Evolutionary conservation across 2,888 invertebrate genomes (phyloP).

Genomic region (Dusona sp.): DNA sequence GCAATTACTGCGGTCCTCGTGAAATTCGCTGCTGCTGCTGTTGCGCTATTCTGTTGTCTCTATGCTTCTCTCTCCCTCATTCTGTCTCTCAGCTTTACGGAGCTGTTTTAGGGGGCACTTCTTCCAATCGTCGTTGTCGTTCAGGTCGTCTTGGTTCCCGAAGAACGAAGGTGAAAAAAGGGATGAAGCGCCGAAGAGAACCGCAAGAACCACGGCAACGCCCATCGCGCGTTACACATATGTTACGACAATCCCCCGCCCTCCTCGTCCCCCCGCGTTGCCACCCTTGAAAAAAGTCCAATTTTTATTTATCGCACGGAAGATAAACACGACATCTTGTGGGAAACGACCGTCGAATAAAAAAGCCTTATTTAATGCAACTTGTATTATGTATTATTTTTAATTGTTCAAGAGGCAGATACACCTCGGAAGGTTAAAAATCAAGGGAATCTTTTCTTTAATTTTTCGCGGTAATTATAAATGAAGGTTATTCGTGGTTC

Average conservation of each 20-base stretch:
- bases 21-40: constrained; percentile 76
- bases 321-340: constrained; percentile 72
- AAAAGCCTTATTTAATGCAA: background rate
- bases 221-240: constrained; percentile 85
- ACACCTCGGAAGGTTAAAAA: too few relatives aligned
- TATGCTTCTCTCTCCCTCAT: background rate
- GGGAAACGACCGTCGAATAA: constrained; percentile 65
- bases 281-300: constrained; percentile 58
- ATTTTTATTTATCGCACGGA: constrained; percentile 73
- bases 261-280: constrained; percentile 62
- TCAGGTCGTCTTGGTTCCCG: constrained; percentile 38
- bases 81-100: background rate
- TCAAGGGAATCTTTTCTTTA: too few relatives aligned
- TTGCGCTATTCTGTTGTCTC: constrained; percentile 38
- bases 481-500: too few relatives aligned
- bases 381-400: background rate
- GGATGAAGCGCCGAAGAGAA: constrained; percentile 70
- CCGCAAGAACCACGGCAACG: constrained; percentile 82
- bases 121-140: constrained; percentile 45
- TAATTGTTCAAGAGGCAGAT: background rate
- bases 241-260: constrained; percentile 77
- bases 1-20: constrained; percentile 79
- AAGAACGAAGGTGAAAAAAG: constrained; percentile 54
- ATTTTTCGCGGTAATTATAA: too few relatives aligned
- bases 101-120: constrained; percentile 59